Conservation (phyloP, 2,113 vertebrate species). For the Charina bottae region DNA sequence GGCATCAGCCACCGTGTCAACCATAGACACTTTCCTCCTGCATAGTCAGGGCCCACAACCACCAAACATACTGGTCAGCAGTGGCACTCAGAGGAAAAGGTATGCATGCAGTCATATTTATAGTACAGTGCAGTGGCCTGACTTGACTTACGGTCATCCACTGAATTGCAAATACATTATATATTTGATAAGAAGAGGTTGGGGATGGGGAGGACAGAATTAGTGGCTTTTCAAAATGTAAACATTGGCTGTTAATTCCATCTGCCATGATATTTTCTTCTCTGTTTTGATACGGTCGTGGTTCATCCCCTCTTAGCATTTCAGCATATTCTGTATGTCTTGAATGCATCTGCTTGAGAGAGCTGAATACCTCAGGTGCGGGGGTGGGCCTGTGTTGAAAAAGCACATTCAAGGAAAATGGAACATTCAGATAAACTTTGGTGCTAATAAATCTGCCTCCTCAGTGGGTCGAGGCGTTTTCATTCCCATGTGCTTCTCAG, state of each 20-base stretch:
- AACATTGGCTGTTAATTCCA: slow-evolving; percentile 58
- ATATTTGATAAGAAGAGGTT: slow-evolving; percentile 46
- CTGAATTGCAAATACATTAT: slow-evolving; percentile 54
- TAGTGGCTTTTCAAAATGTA: slow-evolving; percentile 46
- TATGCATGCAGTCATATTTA: slow-evolving; percentile 79
- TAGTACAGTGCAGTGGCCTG: slow-evolving; percentile 74
- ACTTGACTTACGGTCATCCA: slow-evolving; percentile 66
- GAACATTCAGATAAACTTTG: slow-evolving; percentile 48
- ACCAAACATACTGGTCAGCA: slow-evolving; percentile 77
- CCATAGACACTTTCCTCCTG: slow-evolving; percentile 81
- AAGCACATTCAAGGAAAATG: slow-evolving; percentile 45
- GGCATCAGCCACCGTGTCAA: slow-evolving; percentile 77
- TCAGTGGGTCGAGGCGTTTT: slow-evolving; percentile 52
- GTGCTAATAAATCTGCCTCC: slow-evolving; percentile 37
- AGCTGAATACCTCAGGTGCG: slow-evolving; percentile 42
- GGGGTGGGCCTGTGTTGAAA: slow-evolving; percentile 39
- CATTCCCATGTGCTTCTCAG: slow-evolving; percentile 51
- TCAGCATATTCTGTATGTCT: slow-evolving; percentile 62
- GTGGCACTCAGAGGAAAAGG: slow-evolving; percentile 83
- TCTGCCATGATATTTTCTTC: slow-evolving; percentile 55
- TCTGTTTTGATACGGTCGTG: slow-evolving; percentile 52
- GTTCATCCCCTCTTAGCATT: slow-evolving; percentile 65
- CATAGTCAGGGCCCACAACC: slow-evolving; percentile 79
- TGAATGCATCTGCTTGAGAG: slow-evolving; percentile 54
- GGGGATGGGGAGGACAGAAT: slow-evolving; percentile 50